phyloP scores from a whole-genome alignment of 2,113 vertebrate species.

The Lepisosteus oculatus region DNA sequence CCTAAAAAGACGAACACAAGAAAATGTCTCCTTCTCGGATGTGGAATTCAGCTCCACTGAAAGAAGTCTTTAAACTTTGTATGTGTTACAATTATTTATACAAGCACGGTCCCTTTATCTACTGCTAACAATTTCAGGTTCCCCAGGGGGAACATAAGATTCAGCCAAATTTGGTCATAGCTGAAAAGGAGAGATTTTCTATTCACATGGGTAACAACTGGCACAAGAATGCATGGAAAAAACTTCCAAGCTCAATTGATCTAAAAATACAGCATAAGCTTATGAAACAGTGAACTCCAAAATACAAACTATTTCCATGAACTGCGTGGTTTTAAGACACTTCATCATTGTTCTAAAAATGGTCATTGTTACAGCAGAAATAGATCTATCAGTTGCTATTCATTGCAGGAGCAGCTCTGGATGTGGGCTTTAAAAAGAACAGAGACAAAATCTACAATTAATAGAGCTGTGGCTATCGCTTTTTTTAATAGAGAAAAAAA shows the following conservation, averaged over 20 bases:
- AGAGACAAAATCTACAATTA: too few species aligned
- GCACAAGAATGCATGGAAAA: constrained; percentile 69
- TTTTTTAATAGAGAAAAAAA: too few species aligned
- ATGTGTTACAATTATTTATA: constrained; percentile 57
- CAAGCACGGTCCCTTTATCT: constrained; percentile 65
- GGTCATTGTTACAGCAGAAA: constrained; percentile 3
- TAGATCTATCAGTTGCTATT: too few species aligned
- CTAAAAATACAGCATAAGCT: constrained; percentile 17
- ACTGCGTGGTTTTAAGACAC: constrained; percentile 8
- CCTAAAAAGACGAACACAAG: too few species aligned
- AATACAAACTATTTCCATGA: constrained; percentile 36
- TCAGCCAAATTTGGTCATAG: constrained; percentile 87
- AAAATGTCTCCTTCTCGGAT: not conserved
- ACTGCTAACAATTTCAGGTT: constrained; percentile 66
- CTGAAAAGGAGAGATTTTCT: constrained; percentile 70
- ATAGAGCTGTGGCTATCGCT: too few species aligned
- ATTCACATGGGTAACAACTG: constrained; percentile 76
- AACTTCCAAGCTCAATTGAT: constrained; percentile 4
- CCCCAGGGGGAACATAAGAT: constrained; percentile 62
- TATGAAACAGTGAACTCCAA: constrained; percentile 40
- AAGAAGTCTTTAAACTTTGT: not conserved
- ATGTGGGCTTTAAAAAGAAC: too few species aligned
- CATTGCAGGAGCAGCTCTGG: too few species aligned
- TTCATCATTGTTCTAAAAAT: constrained; percentile 13
- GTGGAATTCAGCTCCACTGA: not conserved